Conservation (phyloP, 2,113 vertebrate species). For the Guaruba guarouba region DNA sequence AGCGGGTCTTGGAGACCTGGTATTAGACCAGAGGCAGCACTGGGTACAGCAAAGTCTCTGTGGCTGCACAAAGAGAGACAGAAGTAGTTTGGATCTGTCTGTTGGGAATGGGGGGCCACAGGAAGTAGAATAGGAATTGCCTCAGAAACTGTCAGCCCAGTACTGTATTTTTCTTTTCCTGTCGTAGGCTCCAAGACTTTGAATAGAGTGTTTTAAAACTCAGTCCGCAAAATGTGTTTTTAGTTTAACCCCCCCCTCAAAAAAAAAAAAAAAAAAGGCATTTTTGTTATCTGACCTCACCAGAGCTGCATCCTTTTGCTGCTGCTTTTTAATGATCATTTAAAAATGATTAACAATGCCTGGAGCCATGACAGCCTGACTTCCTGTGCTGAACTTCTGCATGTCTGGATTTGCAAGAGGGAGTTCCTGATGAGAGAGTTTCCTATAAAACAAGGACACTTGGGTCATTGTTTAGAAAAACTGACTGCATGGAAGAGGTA, state of each 20-base stretch:
- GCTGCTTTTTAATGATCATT: conserved; percentile 68
- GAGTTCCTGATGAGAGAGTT: conserved; percentile 30
- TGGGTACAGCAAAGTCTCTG: not conserved
- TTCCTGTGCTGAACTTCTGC: conserved; percentile 67
- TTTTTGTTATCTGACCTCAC: conserved; percentile 70
- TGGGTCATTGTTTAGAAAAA: conserved; percentile 63
- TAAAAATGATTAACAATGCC: conserved; percentile 75
- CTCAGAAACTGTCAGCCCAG: not conserved
- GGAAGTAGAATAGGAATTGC: not conserved
- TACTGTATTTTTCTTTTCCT: conserved; percentile 6
- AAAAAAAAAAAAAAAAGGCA: not conserved
- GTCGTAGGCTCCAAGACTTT: not conserved
- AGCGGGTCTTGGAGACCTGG: not conserved
- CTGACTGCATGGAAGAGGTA: conserved; percentile 7
- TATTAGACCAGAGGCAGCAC: fast-evolving
- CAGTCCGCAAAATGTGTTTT: conserved; percentile 25
- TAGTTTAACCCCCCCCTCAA: not conserved
- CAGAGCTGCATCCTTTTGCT: conserved; percentile 41
- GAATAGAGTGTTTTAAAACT: not conserved
- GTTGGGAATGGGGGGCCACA: not conserved
- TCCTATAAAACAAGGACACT: conserved; percentile 66
- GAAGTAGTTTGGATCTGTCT: not conserved
- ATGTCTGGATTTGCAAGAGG: conserved; percentile 69
- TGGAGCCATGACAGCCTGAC: conserved; percentile 63
- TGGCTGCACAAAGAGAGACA: not conserved